Evolutionary conservation across 92 coral and sea anemone genomes (phyloP), one percentile per base, ranked within the genome.

Genomic region (Bergia puertoricense): DNA sequence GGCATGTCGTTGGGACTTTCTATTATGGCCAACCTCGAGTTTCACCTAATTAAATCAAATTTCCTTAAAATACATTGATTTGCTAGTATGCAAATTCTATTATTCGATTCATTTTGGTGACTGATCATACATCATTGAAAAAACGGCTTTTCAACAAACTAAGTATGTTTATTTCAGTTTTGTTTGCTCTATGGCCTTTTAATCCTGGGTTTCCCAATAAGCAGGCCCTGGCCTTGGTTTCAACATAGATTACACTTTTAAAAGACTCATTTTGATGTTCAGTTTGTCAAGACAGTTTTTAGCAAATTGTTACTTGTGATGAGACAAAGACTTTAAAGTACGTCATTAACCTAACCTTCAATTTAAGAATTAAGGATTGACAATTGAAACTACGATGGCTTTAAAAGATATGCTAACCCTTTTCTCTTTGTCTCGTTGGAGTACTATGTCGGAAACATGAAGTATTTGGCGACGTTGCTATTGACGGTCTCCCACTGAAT

Each of bases 401-500:
- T 44, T 65, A 36, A 51, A 41, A 45, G 4, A 7, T 41, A 8
- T 69, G 44, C 59, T 80, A 40, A 97, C 99, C 99, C 92, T 90
- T 97, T 89, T 97, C 99, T 71, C 89, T 95, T 91, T 97, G 98
- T 44, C 99, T 76, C 22, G 88, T 80, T n/a, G 98, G 98, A 45
- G 98, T 92, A 48, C 73, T 81, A 74, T 91, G 96, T 45, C 96
- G 98, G 88, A 91, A 93, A 85, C 90, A 93, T 74, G 91, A 65
- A 72, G 90, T 86, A 20, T 90, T 91, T 59, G 92, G 96, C 41
- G 93, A 89, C 44, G 88, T 93, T 22, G 90, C 91, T 9, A 73
- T 46, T 71, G 69, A 50, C 30, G 96, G 92, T 78, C 93, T 89
- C 82, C 91, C 90, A 89, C 92, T 92, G 51, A 95, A 81, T 68